phyloP scores from a whole-genome alignment of 2,113 vertebrate genomes.

The Hepsetus odoe region DNA sequence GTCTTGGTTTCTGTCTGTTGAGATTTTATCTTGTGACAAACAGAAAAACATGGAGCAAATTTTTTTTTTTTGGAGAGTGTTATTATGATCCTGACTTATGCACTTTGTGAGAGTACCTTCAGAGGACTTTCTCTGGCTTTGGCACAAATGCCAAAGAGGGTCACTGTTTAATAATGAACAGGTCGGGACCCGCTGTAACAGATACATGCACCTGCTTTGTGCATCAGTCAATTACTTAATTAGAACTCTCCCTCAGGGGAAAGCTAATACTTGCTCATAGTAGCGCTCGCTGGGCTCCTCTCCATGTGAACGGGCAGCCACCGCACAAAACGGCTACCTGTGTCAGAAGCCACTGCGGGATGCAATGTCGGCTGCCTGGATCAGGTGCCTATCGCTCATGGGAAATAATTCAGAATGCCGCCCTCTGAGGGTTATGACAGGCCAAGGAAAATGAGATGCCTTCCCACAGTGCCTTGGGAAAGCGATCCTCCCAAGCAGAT shows the following conservation, averaged over 20 bases:
- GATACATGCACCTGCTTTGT: slow-evolving; percentile 83
- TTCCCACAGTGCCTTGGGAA: slow-evolving; percentile 9
- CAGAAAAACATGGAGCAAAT: not conserved
- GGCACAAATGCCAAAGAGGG: slow-evolving; percentile 74
- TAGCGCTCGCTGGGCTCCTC: slow-evolving; percentile 60
- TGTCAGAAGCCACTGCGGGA: slow-evolving; percentile 32
- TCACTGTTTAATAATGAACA: slow-evolving; percentile 81
- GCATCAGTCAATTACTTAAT: slow-evolving; percentile 84
- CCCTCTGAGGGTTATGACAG: slow-evolving; percentile 51
- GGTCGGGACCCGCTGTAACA: slow-evolving; percentile 75
- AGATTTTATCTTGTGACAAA: slow-evolving; percentile 5
- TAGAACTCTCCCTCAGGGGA: slow-evolving; percentile 78
- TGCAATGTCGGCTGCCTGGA: slow-evolving; percentile 62
- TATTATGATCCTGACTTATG: slow-evolving; percentile 68
- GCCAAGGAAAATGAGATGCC: slow-evolving; percentile 44
- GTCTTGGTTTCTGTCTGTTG: not conserved
- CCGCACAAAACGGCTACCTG: slow-evolving; percentile 68
- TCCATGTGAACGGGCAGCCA: slow-evolving; percentile 69
- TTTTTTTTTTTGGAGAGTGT: slow-evolving; percentile 57
- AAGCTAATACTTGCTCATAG: slow-evolving; percentile 73
- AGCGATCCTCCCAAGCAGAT: slow-evolving; percentile 13
- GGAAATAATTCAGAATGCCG: slow-evolving; percentile 70
- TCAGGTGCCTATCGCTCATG: slow-evolving; percentile 71
- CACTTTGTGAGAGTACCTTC: slow-evolving; percentile 64
- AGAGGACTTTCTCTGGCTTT: slow-evolving; percentile 69